Evolutionary conservation across 2,113 vertebrate genomes (phyloP).

Genomic region (Pangasianodon hypophthalmus): DNA sequence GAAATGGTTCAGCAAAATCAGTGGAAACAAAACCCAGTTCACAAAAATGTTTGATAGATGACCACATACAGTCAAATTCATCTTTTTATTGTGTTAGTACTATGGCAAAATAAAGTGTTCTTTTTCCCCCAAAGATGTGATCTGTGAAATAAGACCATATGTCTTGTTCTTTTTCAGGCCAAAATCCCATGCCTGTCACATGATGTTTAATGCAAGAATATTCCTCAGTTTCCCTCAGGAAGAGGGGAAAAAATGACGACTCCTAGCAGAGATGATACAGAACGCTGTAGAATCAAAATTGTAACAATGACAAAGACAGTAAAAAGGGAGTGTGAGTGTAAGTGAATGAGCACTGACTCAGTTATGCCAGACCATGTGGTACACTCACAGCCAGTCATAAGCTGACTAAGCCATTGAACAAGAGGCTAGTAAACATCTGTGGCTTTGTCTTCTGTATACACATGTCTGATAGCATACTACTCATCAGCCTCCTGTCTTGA

Average conservation of each 20-base stretch:
- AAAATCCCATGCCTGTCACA: neutral
- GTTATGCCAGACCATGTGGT: slow-evolving; percentile 44
- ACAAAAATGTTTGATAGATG: neutral
- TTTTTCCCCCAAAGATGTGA: neutral
- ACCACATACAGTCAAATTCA: neutral
- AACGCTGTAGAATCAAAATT: neutral
- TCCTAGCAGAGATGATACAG: neutral
- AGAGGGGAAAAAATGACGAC: too few species aligned
- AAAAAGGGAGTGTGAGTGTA: neutral
- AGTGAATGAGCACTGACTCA: slow-evolving; percentile 49
- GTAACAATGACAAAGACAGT: slow-evolving; percentile 24
- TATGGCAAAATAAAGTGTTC: too few species aligned
- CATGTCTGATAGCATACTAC: slow-evolving; percentile 23
- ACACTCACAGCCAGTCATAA: slow-evolving; percentile 53
- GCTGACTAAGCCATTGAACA: slow-evolving; percentile 57
- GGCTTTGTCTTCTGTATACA: slow-evolving; percentile 50
- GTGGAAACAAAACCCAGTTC: neutral
- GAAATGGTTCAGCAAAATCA: neutral
- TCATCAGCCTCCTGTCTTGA: slow-evolving; percentile 16
- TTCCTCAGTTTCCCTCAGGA: neutral
- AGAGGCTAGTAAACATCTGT: slow-evolving; percentile 53
- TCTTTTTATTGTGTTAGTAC: neutral
- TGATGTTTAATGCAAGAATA: neutral
- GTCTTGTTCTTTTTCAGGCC: neutral
- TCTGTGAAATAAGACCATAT: neutral